Conservation (phyloP, 2,113 vertebrate species). For the Melierax canorus region DNA sequence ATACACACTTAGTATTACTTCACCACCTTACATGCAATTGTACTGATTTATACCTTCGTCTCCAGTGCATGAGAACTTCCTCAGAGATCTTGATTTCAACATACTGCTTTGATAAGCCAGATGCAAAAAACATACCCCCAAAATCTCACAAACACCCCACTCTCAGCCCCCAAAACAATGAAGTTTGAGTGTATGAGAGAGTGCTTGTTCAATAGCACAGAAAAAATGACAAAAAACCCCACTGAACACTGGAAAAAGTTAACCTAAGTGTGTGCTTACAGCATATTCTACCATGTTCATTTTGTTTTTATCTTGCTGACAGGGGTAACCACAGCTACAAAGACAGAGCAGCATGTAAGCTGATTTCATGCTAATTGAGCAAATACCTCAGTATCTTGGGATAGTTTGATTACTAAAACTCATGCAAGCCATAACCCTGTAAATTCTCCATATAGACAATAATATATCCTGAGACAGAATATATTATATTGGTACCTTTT, state of each 20-base stretch:
- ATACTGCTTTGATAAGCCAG: neutral
- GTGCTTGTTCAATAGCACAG: neutral
- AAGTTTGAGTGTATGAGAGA: neutral
- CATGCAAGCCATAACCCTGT: neutral
- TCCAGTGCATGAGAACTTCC: neutral
- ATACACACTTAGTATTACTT: neutral
- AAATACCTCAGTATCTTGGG: neutral
- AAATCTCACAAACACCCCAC: neutral
- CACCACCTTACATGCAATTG: neutral
- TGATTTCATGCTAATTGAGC: neutral
- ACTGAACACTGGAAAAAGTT: neutral
- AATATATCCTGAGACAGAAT: neutral
- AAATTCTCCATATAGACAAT: neutral
- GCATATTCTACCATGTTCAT: accelerated
- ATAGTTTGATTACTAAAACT: neutral
- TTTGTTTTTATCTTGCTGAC: neutral
- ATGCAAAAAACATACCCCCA: neutral
- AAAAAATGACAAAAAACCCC: neutral
- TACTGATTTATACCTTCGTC: neutral
- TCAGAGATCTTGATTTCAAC: neutral
- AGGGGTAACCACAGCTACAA: neutral
- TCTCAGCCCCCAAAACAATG: neutral
- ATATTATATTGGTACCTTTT: neutral
- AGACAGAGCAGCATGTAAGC: neutral
- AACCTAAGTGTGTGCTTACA: neutral